phyloP scores from a whole-genome alignment of 2,113 vertebrate species.

The Lycaon pictus region DNA sequence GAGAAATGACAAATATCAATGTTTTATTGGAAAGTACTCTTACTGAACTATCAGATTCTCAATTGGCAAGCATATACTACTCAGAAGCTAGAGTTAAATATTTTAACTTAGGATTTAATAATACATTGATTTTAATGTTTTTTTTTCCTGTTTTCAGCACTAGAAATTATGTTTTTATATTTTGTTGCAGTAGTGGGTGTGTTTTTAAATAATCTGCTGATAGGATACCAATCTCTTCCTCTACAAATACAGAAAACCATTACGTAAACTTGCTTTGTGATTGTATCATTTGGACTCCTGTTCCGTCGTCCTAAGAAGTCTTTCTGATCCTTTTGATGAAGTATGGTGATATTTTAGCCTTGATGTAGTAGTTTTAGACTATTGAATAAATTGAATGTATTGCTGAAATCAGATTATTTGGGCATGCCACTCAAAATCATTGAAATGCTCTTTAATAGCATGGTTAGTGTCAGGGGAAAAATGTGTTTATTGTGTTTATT shows the following conservation, averaged over 20 bases:
- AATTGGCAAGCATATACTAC: background rate
- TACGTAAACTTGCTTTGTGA: background rate
- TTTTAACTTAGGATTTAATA: background rate
- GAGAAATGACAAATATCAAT: background rate
- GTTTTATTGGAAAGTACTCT: slow-evolving; percentile 15
- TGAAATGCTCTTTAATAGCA: background rate
- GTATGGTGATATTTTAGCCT: background rate
- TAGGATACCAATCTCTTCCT: background rate
- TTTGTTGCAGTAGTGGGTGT: background rate
- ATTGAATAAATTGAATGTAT: background rate
- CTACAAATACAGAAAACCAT: background rate
- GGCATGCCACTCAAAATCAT: background rate
- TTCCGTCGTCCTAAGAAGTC: slow-evolving; percentile 29
- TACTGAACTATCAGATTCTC: background rate
- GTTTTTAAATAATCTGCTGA: background rate
- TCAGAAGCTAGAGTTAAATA: background rate
- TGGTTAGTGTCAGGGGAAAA: background rate
- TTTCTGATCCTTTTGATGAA: background rate
- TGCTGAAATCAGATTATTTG: background rate
- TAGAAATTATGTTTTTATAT: slow-evolving; percentile 8
- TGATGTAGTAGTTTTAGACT: background rate
- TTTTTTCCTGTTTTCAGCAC: background rate
- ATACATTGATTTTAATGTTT: background rate
- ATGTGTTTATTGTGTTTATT: background rate
- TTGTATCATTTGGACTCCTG: background rate